Conservation (phyloP, 2,888 invertebrate genomes). For the Polyommatus iphigenia region DNA sequence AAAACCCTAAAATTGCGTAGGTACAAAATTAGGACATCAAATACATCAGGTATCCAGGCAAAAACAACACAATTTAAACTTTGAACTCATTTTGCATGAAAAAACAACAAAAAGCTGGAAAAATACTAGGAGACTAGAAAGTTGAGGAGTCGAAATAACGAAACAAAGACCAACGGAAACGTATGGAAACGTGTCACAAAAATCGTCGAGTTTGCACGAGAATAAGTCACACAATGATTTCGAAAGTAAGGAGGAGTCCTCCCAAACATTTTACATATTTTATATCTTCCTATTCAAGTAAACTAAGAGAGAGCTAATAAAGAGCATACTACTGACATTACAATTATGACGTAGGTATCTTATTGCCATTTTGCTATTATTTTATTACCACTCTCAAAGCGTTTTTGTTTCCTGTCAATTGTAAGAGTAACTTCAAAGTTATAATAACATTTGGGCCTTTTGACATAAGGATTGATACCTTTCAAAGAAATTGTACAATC, state of each 20-base stretch:
- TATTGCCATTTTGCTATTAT: no score
- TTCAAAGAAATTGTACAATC: no score
- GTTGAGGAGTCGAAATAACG: background rate
- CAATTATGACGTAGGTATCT: no score
- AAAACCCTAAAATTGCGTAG: no score
- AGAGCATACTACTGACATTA: no score
- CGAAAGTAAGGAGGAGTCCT: background rate
- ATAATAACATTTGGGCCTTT: no score
- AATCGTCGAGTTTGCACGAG: background rate
- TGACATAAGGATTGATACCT: no score
- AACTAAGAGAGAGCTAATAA: background rate
- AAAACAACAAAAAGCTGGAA: background rate
- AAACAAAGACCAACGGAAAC: constrained; percentile 1
- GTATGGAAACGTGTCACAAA: constrained; percentile 13
- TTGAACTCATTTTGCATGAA: background rate
- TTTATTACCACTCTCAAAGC: background rate
- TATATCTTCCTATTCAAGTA: background rate
- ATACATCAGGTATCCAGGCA: no score
- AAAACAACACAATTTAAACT: background rate
- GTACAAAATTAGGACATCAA: no score
- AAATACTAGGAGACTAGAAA: constrained; percentile 5
- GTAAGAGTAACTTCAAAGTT: background rate
- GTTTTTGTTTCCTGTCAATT: background rate
- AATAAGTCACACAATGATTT: background rate
- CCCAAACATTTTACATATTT: background rate